These are phyloP conservation scores for Tympanuchus pallidicinctus DNA, from an alignment of 2,113 vertebrate genomes.

Conservation along the genomic window DNA sequence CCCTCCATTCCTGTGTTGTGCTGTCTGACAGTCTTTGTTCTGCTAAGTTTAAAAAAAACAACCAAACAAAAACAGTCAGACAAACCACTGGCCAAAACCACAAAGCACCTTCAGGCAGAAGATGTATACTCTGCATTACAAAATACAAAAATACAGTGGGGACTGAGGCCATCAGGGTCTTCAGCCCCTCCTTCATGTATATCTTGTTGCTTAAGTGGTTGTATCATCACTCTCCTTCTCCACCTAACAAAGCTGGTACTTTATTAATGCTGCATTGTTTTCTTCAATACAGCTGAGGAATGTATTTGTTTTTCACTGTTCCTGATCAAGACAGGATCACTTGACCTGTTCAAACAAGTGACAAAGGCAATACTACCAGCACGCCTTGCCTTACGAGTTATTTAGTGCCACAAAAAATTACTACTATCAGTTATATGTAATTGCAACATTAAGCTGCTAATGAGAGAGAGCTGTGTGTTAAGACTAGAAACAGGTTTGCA, in stretches of 20 bases:
- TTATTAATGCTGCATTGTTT: not conserved
- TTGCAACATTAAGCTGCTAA: not conserved
- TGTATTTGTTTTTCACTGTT: not conserved
- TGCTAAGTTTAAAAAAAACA: not conserved
- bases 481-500: not conserved
- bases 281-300: not conserved
- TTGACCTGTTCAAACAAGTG: not conserved
- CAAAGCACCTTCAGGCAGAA: not conserved
- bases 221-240: not conserved
- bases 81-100: not conserved
- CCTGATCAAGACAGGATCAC: not conserved
- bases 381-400: not conserved
- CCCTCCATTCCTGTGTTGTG: not conserved
- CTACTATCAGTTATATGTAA: not conserved
- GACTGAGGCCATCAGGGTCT: not conserved
- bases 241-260: not conserved
- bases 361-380: not conserved
- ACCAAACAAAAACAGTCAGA: not conserved
- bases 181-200: not conserved
- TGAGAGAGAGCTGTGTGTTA: not conserved
- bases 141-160: not conserved
- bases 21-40: not conserved
- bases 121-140: not conserved
- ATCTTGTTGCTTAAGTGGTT: not conserved
- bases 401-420: not conserved